A percentile compares a stretch with the other conserved stretches of the same genome.
Evolutionary conservation across 2,888 invertebrate species (phyloP).

Genomic region (Acleris holmiana): DNA sequence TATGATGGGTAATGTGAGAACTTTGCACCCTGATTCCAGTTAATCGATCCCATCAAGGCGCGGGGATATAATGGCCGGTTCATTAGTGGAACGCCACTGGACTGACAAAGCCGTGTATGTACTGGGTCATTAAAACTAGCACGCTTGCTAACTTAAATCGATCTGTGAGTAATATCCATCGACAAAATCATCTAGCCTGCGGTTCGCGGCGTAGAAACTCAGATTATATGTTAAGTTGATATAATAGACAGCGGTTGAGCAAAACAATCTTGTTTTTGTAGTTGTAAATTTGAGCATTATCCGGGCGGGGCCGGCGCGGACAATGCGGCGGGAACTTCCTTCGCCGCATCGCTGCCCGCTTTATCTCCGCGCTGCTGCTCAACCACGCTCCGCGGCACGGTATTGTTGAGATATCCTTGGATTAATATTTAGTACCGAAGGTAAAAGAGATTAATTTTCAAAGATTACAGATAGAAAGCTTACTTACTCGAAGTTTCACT

Average conservation of each 20-base stretch:
- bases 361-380: conserved; percentile 49
- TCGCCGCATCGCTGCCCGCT: conserved; percentile 56
- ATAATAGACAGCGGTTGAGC: conserved; percentile 31
- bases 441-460: not conserved
- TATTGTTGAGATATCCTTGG: conserved; percentile 17
- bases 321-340: conserved; percentile 51
- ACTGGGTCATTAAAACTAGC: conserved; percentile 1
- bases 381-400: conserved; percentile 22
- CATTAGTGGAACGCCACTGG: conserved; percentile 7
- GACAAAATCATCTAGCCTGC: not conserved
- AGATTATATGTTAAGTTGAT: conserved; percentile 19
- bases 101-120: not conserved
- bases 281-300: conserved; percentile 49
- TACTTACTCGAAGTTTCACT: too few relatives aligned
- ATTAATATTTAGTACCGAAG: conserved; percentile 25
- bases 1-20: conserved; percentile 23
- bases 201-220: not conserved
- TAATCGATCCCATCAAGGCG: conserved; percentile 20
- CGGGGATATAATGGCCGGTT: not conserved
- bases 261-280: conserved; percentile 46
- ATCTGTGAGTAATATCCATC: too few relatives aligned
- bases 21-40: conserved; percentile 9
- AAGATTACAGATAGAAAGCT: not conserved
- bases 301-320: conserved; percentile 42
- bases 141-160: too few relatives aligned